phyloP scores from a whole-genome alignment of 2,113 vertebrate genomes.

The Syngnathus typhle region DNA sequence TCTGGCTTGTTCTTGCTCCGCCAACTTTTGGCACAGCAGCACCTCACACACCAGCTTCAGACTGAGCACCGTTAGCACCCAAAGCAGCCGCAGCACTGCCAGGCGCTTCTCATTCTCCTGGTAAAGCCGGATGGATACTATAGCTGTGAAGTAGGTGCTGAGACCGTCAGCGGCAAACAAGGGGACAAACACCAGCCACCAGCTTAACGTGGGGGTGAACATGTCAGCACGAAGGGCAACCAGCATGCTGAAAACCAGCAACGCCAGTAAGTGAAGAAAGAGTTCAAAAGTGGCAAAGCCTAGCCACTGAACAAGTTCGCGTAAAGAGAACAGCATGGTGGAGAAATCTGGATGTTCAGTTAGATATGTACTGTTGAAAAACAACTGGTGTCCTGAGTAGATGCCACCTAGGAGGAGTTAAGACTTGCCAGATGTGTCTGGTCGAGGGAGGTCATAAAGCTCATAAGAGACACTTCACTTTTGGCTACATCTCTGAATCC shows the following conservation, averaged over 20 bases:
- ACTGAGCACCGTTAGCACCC: constrained; percentile 95
- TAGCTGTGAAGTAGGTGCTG: constrained; percentile 96
- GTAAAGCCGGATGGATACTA: constrained; percentile 94
- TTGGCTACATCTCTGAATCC: constrained; percentile 54
- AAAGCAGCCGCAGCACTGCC: constrained; percentile 90
- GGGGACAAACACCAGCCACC: constrained; percentile 93
- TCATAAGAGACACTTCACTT: constrained; percentile 13
- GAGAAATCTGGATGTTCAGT: constrained; percentile 10
- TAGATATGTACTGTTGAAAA: constrained; percentile 26
- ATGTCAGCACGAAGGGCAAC: constrained; percentile 82
- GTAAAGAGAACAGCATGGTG: constrained; percentile 88
- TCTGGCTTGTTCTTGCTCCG: constrained; percentile 74
- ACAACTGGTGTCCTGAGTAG: constrained; percentile 18
- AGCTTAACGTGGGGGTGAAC: constrained; percentile 70
- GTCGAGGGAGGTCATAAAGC: background rate
- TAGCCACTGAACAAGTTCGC: constrained; percentile 94
- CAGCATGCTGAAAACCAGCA: constrained; percentile 85
- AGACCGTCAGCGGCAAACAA: constrained; percentile 92
- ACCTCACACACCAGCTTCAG: constrained; percentile 98
- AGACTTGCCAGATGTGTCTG: background rate
- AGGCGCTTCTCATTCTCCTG: constrained; percentile 95
- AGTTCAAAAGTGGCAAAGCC: constrained; percentile 95
- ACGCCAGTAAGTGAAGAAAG: constrained; percentile 82
- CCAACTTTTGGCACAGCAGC: constrained; percentile 93
- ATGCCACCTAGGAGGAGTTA: constrained; percentile 18